Base-by-base conservation (phyloP, 1,140 invertebrate genomes). In the Sweltsa coloradensis region DNA sequence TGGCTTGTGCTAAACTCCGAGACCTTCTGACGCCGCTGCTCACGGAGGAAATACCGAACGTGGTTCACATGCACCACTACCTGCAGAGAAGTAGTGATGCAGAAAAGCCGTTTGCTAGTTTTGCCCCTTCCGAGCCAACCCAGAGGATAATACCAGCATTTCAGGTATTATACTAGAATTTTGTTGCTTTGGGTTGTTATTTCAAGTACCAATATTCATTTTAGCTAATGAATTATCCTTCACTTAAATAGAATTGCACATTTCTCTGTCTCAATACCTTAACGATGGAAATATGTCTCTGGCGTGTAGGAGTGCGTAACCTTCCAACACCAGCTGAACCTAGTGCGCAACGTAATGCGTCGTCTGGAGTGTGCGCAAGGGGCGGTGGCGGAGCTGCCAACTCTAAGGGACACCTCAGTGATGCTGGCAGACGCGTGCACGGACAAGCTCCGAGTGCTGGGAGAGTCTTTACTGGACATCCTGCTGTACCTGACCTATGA, bases 1-100 rank as follows among this genome's bases (percentile, higher is more conserved):
- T 93, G 51, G 83, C 88, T 2, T 85, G 83, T 49, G 82, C 80
- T 31, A 84, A 85, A 66, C 64, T 91, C 14, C 83, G 82, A 60
- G 76, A 81, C 50, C 66, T 85, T 7, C 64, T 89, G 11, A 75
- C 81, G 51, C 85, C n/a, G 7, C 76, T 87, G 51, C 61, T 87
- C 27, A 78, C 78, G 47, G 71, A 81, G 22, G 83, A 85, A 57
- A 77, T 81, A 45, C 81, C 83, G 1, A 86, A 87, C 60, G 75
- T 85, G 1, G 73, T 79, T 21, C 84, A 89, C 57, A 79, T 88
- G 71, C 80, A 85, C 57, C 76, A 83, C 26, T 89, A 85, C 58
- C 73, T 88, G 24, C 79, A 80, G 55, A 74, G 65, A 49, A 57
- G 63, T 22, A 67, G 57, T 49, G 72, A 80, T 50, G 74, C 71